Conservation (phyloP, 2,888 invertebrate species). For the Pristionchus maxplancki region DNA sequence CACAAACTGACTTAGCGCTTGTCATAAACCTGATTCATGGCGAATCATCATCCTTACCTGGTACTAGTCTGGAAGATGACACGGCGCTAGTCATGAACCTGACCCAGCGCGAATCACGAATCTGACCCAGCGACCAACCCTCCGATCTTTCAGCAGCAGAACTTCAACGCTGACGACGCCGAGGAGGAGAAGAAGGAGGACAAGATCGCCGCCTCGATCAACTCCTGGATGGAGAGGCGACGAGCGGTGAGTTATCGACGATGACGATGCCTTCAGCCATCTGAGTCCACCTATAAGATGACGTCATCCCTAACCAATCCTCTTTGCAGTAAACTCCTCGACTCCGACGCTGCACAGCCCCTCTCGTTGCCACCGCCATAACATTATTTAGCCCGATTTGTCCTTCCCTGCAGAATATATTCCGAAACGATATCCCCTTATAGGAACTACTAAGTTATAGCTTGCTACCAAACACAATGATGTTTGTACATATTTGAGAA, state of each 20-base stretch:
- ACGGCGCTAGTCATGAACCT: not conserved
- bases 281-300: not conserved
- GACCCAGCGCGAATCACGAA: not conserved
- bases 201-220: conserved; percentile 67
- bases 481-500: conserved; percentile 38
- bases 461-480: not conserved
- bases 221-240: conserved; percentile 68
- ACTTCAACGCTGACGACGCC: conserved; percentile 55
- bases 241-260: conserved; percentile 56
- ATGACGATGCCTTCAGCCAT: not conserved
- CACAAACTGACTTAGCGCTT: not conserved
- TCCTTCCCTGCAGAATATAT: not conserved
- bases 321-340: conserved; percentile 30
- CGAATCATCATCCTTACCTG: not conserved
- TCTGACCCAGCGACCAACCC: not conserved
- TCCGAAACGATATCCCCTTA: conserved; percentile 14
- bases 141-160: conserved; percentile 48
- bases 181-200: conserved; percentile 64
- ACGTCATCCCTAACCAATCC: not conserved
- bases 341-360: not conserved
- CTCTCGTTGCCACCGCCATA: conserved; percentile 29
- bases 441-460: conserved; percentile 41
- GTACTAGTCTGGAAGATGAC: no score
- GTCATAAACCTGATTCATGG: not conserved
- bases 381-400: conserved; percentile 36